Evolutionary conservation across 2,888 invertebrate genomes (phyloP).

Genomic region (Acrocyrtus sp.): DNA sequence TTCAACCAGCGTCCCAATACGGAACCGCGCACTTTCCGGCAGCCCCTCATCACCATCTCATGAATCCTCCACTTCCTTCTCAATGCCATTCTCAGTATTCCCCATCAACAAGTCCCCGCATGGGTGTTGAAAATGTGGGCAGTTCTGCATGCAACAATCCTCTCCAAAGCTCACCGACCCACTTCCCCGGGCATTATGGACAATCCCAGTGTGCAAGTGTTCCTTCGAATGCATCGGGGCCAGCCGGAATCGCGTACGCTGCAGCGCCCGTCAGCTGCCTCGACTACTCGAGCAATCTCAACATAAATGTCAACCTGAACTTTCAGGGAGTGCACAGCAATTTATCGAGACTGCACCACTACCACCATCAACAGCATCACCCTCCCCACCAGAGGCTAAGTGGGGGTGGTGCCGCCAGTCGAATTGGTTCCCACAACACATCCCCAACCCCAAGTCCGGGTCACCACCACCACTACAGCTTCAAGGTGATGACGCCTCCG

Average conservation of each 20-base stretch:
- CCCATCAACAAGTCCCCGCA: constrained; percentile 57
- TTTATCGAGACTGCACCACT: constrained; percentile 52
- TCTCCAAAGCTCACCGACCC: constrained; percentile 16
- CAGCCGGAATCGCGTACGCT: constrained; percentile 28
- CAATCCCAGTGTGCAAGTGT: constrained; percentile 39
- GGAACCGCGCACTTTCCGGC: constrained; percentile 8
- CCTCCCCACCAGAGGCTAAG: constrained; percentile 33
- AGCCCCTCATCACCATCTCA: constrained; percentile 24
- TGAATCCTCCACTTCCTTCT: constrained; percentile 29
- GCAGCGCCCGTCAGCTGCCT: constrained; percentile 44
- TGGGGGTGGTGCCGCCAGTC: constrained; percentile 1
- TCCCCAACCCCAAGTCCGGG: constrained; percentile 26
- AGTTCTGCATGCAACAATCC: constrained; percentile 20
- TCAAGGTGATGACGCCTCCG: constrained; percentile 62
- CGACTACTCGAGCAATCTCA: constrained; percentile 58
- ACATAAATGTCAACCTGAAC: constrained; percentile 61
- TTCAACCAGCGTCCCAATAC: constrained; percentile 29
- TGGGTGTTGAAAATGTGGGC: constrained; percentile 20
- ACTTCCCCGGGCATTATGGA: constrained; percentile 31
- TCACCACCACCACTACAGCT: constrained; percentile 58
- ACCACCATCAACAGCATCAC: constrained; percentile 50
- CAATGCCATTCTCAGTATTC: constrained; percentile 60
- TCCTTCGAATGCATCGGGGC: constrained; percentile 9
- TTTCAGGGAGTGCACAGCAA: constrained; percentile 62
- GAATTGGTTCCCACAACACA: constrained; percentile 17